Base-by-base conservation (phyloP, 2,113 vertebrate genomes). In the Ceyx melanurus region DNA sequence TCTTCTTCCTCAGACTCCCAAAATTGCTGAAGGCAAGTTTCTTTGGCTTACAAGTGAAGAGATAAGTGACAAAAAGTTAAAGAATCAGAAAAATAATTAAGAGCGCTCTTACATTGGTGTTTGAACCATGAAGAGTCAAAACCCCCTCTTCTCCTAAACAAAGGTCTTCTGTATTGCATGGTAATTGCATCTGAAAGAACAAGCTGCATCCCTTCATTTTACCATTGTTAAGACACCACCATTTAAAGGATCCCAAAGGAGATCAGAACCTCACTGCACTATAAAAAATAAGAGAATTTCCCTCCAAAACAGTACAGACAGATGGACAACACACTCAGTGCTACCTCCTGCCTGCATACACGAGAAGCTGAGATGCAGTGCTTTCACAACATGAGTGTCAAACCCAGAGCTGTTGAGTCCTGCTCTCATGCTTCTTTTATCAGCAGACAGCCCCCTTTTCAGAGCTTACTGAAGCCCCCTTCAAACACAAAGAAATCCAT, bases 11-110 rank as follows among this genome's bases (percentile, higher is more conserved):
- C 93, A 99, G 95, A 74, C 97, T 99, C 50, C 99, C 98, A 90
- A 99, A 99, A 96, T 97, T 99, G 81, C 98, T 98, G 71, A 99
- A 99, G 10, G 98, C 93, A 89, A 99, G 97, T 84, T 99, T 99
- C 97, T 98, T 98, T 80, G 99, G 99, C 99, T 99, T 88, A 92
- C 67, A 90, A 94, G 75, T 17, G 46, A 92, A 85, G n/a, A 86
- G 14, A 93, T 91, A 93, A 60, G 64, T 61, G 11, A 64, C 74
- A 60, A 60, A 33, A 68, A 91, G 28, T 85, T 73, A 91, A 33
- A 35, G 17, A 64, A 35, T 57, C 26, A 43, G 56, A 40, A 48
- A 82, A 85, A 31, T 50, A 82, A 87, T 82, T 57, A 67, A 60
- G 11, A 54, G 16, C 25, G 25, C 22, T 56, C 60, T 92, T 48